Conservation (phyloP, 2,888 invertebrate species). For the Drosophila infuscata region DNA sequence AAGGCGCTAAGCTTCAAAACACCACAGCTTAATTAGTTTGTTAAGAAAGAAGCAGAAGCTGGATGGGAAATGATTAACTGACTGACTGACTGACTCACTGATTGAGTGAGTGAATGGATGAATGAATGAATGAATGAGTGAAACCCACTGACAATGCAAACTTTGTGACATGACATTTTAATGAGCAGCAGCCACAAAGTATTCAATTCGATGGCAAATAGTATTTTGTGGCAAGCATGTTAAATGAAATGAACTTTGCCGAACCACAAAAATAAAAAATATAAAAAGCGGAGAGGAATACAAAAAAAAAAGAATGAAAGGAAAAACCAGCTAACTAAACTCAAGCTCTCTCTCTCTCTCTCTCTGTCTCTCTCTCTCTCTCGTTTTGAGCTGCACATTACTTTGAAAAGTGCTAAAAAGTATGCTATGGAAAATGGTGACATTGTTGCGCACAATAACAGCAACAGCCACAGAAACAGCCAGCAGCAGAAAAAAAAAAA, state of each 20-base stretch:
- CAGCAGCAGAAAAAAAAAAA: conserved; percentile 23
- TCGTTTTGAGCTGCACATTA: conserved; percentile 48
- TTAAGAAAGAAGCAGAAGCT: conserved; percentile 56
- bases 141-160: conserved; percentile 2
- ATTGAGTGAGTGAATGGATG: conserved; percentile 12
- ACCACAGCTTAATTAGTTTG: conserved; percentile 63
- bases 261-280: conserved; percentile 2
- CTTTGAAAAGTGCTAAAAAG: conserved; percentile 71
- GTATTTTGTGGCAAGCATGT: conserved; percentile 26
- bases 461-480: conserved; percentile 14
- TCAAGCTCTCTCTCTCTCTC: background rate
- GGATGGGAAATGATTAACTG: conserved; percentile 40
- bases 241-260: conserved; percentile 13
- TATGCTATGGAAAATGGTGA: conserved; percentile 74
- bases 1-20: conserved; percentile 24
- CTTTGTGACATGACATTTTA: conserved; percentile 14
- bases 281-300: background rate
- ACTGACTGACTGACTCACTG: conserved; percentile 24
- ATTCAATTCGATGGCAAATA: conserved; percentile 27
- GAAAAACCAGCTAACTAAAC: conserved; percentile 14
- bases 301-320: conserved; percentile 1
- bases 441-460: conserved; percentile 66
- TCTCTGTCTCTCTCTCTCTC: background rate
- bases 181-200: conserved; percentile 22
- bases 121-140: conserved; percentile 17